A percentile compares a stretch with the other conserved stretches of the same genome.
Evolutionary conservation across 1,140 invertebrate species (phyloP).

Genomic region (Zaprionus africanus): DNA sequence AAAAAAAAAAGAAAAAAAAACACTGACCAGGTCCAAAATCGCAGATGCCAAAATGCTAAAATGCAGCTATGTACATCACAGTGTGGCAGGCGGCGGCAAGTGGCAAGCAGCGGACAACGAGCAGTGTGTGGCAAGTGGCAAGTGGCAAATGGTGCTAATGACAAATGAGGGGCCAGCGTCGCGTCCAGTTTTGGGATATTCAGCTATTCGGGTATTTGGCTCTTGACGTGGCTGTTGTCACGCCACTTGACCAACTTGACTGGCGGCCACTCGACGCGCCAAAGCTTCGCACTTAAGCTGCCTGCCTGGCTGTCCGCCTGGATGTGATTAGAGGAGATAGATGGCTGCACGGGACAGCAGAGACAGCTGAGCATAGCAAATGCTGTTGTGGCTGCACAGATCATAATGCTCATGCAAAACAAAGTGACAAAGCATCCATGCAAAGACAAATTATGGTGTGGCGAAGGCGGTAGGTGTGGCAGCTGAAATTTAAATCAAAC

Average conservation of each 20-base stretch:
- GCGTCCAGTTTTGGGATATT: conserved; percentile 21
- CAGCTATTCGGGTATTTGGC: conserved; percentile 22
- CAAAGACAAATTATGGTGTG: neutral
- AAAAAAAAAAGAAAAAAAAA: conserved; percentile 42
- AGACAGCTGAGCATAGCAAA: neutral
- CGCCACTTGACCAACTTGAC: conserved; percentile 43
- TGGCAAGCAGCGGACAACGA: conserved; percentile 19
- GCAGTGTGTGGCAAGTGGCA: neutral
- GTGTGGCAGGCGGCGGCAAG: conserved; percentile 28
- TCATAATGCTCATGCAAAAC: neutral
- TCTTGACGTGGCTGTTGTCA: conserved; percentile 45
- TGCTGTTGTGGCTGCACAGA: neutral
- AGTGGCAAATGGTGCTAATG: conserved; percentile 57
- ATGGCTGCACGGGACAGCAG: neutral
- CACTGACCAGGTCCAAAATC: conserved; percentile 42
- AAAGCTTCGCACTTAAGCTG: conserved; percentile 23
- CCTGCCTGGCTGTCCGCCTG: conserved; percentile 13
- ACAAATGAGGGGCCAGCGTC: conserved; percentile 30
- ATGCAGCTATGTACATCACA: conserved; percentile 21
- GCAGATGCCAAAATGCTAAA: conserved; percentile 50
- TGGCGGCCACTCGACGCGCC: conserved; percentile 26
- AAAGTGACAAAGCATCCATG: no score
- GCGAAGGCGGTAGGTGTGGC: neutral
- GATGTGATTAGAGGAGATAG: conserved; percentile 14
- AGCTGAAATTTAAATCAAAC: neutral